Evolutionary conservation across 1,140 invertebrate genomes (phyloP), one percentile per base, ranked within the genome.

Genomic region (Trigoniulus corallinus): DNA sequence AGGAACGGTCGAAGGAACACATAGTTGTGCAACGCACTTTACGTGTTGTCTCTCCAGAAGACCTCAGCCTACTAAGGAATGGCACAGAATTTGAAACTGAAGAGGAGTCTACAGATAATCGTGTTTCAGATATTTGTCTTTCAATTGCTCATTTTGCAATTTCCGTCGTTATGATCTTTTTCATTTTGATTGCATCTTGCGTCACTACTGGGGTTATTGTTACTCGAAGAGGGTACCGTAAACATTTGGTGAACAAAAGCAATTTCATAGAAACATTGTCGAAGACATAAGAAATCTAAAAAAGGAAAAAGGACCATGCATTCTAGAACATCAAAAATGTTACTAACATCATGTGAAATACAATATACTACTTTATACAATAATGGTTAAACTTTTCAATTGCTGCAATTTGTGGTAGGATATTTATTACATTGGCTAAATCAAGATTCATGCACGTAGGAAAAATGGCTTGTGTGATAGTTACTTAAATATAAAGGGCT

Each of bases 1-100:
- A 61, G 58, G 67, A 64, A 52, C 72, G 47, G 51, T 74, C 23
- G 62, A 67, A 21, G 45, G 61, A 12, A 74, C 74, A 39, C 56
- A 45, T 24, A 50, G 25, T 1, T 39, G 10, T 45, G 1, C 29
- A 34, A 34, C 29, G 29, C 29, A 34, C 29, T 7, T 34, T 34
- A 34, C 7, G 15, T 18, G 21, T 22, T 10, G 2, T 25, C 21
- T 47, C 55, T 52, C 48, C 55, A 64, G 60, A 50, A 73, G 72
- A 10, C 50, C 7, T 34, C 29, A 34, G 15, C 70, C 73, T 76
- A 37, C 69, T 74, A 34, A 48, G 15, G 7, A 34, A 34, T 34
- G 29, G 7, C 7, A 7, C 29, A 7, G 29, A 34, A 7, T 34
- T 34, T 15, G 29, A 34, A 34, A 34, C 15, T 34, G 29, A 15